A percentile compares a stretch with the other conserved stretches of the same genome.
Evolutionary conservation across 2,113 vertebrate genomes (phyloP).

Genomic region (Nipponia nippon): DNA sequence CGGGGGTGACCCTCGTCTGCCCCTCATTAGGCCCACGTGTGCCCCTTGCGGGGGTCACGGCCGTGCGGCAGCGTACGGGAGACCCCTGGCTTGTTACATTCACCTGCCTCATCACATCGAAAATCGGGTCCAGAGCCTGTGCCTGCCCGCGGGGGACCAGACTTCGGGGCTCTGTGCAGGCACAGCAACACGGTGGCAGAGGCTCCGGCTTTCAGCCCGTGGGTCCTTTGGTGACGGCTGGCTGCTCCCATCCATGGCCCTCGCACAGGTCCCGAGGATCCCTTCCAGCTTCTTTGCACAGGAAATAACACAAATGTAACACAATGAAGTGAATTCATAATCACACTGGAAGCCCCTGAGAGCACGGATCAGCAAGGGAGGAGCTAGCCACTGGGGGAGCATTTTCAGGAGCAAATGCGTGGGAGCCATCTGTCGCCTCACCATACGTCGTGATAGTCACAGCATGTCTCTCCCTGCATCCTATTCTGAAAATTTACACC

Average conservation of each 20-base stretch:
- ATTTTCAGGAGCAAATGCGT: not conserved
- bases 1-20: not conserved
- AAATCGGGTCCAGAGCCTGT: not conserved
- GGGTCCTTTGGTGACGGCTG: not conserved
- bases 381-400: not conserved
- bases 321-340: not conserved
- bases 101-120: rapidly evolving
- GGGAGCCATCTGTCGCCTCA: slow-evolving; percentile 38
- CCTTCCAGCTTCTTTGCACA: not conserved
- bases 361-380: not conserved
- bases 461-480: not conserved
- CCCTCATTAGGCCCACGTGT: rapidly evolving
- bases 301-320: not conserved
- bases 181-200: not conserved
- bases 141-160: not conserved
- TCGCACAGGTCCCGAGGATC: not conserved
- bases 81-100: not conserved
- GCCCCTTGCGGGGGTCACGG: not conserved
- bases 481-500: not conserved
- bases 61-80: rapidly evolving
- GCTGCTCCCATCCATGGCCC: not conserved
- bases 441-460: not conserved
- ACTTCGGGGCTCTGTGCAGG: not conserved
- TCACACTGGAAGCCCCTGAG: not conserved
- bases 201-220: not conserved